Evolutionary conservation across 2,113 vertebrate genomes (phyloP).

Genomic region (Rynchops niger): DNA sequence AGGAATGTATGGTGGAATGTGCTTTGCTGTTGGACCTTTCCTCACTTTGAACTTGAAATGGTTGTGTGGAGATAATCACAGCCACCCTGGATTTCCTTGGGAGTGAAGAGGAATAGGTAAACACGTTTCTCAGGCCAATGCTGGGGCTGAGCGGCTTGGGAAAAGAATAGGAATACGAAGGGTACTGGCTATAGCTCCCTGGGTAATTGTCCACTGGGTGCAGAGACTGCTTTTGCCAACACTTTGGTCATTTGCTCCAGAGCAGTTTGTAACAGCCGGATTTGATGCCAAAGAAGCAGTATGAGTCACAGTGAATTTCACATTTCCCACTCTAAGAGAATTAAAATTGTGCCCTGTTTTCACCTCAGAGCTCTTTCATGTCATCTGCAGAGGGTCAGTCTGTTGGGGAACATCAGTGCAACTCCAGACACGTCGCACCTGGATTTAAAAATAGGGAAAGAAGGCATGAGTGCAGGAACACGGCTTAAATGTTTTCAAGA

Average conservation of each 20-base stretch:
- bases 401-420: background rate
- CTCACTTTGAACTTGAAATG: background rate
- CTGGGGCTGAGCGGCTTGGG: background rate
- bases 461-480: accelerated
- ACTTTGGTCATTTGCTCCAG: background rate
- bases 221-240: background rate
- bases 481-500: background rate
- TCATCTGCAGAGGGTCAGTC: background rate
- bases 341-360: background rate
- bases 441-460: background rate
- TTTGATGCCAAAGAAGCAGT: background rate
- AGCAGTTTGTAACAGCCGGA: background rate
- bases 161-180: background rate
- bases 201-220: background rate
- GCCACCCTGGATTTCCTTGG: background rate
- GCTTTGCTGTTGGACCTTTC: background rate
- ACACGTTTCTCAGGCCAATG: background rate
- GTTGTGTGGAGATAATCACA: background rate
- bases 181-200: background rate
- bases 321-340: background rate
- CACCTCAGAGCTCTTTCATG: background rate
- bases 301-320: background rate
- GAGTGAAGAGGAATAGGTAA: background rate
- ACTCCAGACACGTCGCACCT: background rate
- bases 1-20: background rate